Base-by-base conservation (phyloP, 1,140 invertebrate genomes). In the Brachystomella parvula region DNA sequence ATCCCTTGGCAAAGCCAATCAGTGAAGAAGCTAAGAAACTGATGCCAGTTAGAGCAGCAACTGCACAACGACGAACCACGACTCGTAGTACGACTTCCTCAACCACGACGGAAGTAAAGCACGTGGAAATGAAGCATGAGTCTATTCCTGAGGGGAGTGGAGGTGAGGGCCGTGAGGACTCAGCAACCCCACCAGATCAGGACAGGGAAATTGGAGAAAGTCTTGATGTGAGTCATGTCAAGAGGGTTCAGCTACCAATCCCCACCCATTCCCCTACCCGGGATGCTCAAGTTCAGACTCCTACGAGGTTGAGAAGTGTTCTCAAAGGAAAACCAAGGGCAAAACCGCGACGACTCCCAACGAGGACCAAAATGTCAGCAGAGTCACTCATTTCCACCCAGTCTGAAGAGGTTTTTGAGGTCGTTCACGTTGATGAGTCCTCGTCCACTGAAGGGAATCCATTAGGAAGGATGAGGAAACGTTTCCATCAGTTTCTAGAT, bases 401-500 rank as follows among this genome's bases (percentile, higher is more conserved):
- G 31, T 67, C 67, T 1, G 72, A 73, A 60, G 69, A 71, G 61
- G 63, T 67, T 17, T 61, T 70, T 17, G 65, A 67, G 3, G 49
- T 67, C 19, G 26, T 60, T 31, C 61, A 65, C 21, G 15, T 66
- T 2, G 47, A 53, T 19, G 32, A 39, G 2, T 39, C 56, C 15
- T 58, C 64, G 19, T 53, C 66, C 0, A 49, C 39, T n/a, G 72
- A 73, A n/a, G 26, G n/a, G 1, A 73, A 73, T 69, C 69, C 72
- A 0, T 30, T 84, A 6, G 80, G 83, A 3, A 79, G 80, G 66
- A 84, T 85, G 75, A 77, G 84, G 33, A 81, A 80, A 73, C 76
- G 84, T 61, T 85, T 87, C 66, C 83, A 87, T 71, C 83, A 86
- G 65, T 78, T 86, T 6, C 76, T 86, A 21, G 85, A 87, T 71